Conservation (phyloP, 2,797 vertebrate genomes). For the Miichthys miiuy region DNA sequence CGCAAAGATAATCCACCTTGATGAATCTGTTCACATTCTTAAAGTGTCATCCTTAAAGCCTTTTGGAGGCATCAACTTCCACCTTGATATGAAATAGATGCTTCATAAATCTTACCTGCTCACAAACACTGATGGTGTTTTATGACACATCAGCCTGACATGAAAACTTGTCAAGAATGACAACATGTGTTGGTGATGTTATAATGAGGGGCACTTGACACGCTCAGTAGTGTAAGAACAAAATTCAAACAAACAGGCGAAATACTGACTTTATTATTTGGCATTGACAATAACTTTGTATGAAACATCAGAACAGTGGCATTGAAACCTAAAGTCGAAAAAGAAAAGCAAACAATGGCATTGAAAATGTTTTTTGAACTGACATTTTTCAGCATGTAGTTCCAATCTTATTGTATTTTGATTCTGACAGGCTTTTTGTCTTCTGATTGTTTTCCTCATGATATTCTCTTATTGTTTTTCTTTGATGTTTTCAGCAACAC, state of each 20-base stretch:
- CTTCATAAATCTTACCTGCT: slow-evolving; percentile 63
- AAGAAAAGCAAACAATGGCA: background rate
- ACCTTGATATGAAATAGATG: slow-evolving; percentile 68
- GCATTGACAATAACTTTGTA: background rate
- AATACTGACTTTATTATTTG: background rate
- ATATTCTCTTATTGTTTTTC: background rate
- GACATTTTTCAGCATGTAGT: background rate
- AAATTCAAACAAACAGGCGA: slow-evolving; percentile 1
- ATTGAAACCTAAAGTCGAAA: slow-evolving; percentile 5
- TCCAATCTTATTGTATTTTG: background rate
- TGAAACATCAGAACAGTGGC: background rate
- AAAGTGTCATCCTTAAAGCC: slow-evolving; percentile 65
- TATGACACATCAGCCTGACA: slow-evolving; percentile 34
- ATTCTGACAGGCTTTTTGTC: background rate
- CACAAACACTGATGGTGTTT: slow-evolving; percentile 41
- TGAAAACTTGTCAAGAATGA: slow-evolving; percentile 59
- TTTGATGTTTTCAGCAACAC: background rate
- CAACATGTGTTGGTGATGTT: slow-evolving; percentile 41
- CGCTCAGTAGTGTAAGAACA: slow-evolving; percentile 5
- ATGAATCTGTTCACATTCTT: slow-evolving; percentile 76
- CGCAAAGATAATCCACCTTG: slow-evolving; percentile 75
- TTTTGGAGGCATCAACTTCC: slow-evolving; percentile 46
- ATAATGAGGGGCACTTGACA: slow-evolving; percentile 18
- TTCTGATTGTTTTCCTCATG: too few relatives aligned
- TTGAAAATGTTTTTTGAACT: background rate